Evolutionary conservation across 2,797 vertebrate genomes (phyloP).

Genomic region (Hozukius guyotensis): DNA sequence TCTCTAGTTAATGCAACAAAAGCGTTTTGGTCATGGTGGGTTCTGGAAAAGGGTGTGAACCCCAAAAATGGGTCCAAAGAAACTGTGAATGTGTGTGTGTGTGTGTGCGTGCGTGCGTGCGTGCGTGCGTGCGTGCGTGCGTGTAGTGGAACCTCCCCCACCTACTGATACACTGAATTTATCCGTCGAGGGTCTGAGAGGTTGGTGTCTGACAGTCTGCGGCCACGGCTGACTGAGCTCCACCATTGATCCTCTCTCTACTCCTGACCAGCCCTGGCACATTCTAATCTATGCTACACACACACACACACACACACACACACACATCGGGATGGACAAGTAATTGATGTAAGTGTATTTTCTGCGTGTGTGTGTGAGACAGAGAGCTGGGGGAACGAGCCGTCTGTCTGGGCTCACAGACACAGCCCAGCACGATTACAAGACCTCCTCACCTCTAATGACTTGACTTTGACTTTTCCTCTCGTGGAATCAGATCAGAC

Average conservation of each 20-base stretch:
- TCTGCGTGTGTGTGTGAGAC: not conserved
- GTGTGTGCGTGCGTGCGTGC: not conserved
- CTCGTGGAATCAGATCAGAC: constrained; percentile 12
- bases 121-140: not conserved
- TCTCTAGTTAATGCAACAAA: not conserved
- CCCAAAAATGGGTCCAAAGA: constrained; percentile 3
- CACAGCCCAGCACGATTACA: constrained; percentile 22
- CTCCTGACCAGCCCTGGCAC: constrained; percentile 22
- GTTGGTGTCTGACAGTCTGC: constrained; percentile 36
- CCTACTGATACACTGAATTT: constrained; percentile 8
- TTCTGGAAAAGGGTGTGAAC: not conserved
- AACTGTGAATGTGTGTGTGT: not conserved
- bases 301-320: not conserved
- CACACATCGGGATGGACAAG: not conserved
- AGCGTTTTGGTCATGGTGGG: not conserved
- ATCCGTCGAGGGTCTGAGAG: constrained; percentile 10
- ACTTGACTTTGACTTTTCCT: constrained; percentile 29
- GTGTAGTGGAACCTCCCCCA: not conserved
- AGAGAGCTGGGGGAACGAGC: not conserved
- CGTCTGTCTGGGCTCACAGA: constrained; percentile 16
- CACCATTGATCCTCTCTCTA: constrained; percentile 34
- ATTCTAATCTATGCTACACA: constrained; percentile 25
- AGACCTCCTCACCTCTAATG: constrained; percentile 35
- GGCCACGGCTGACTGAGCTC: constrained; percentile 37
- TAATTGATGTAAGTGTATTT: constrained; percentile 19